Evolutionary conservation across 2,113 vertebrate species (phyloP).

Genomic region (Haemorhous mexicanus): DNA sequence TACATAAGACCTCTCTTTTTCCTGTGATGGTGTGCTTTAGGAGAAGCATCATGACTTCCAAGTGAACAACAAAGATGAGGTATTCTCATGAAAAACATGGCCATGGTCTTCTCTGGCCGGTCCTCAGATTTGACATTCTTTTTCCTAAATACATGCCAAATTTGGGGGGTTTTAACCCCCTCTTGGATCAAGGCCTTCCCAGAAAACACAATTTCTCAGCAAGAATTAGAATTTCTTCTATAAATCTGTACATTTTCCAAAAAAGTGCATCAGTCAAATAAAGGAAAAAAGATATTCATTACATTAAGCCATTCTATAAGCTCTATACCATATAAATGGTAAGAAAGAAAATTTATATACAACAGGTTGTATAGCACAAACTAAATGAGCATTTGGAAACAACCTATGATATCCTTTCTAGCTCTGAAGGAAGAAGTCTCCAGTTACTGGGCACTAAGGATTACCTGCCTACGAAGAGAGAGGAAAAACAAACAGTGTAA

Average conservation of each 20-base stretch:
- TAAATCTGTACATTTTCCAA: background rate
- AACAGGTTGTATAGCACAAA: background rate
- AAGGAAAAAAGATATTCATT: background rate
- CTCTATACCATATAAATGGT: background rate
- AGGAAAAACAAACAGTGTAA: background rate
- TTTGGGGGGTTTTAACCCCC: rapidly evolving
- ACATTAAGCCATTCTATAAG: background rate
- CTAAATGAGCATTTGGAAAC: background rate
- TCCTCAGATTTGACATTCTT: background rate
- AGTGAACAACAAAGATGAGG: background rate
- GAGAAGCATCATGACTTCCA: background rate
- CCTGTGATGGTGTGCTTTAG: background rate
- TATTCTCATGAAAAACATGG: background rate
- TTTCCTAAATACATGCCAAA: background rate
- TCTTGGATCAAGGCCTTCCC: background rate
- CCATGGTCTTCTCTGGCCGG: background rate
- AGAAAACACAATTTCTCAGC: background rate
- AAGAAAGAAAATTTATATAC: background rate
- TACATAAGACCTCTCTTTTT: background rate
- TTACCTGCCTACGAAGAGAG: background rate
- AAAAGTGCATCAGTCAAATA: background rate
- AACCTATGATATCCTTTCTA: background rate
- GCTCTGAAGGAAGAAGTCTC: background rate
- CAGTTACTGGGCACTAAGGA: background rate
- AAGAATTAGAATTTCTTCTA: background rate